These are phyloP conservation scores for Caenorhabditis sp. DNA, from an alignment of 2,888 invertebrate genomes.

Conservation along the genomic window DNA sequence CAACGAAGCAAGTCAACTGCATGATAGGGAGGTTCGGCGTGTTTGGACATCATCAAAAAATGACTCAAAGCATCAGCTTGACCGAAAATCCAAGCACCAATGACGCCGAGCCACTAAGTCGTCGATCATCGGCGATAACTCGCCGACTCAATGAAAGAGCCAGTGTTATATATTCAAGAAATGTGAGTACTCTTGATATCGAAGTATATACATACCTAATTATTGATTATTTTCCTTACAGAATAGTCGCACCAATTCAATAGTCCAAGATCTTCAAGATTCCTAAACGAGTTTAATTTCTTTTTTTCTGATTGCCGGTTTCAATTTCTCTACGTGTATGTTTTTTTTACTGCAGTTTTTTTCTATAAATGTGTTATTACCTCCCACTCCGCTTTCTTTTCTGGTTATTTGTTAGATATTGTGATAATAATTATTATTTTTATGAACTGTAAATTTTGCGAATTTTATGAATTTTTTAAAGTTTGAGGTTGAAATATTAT, in stretches of 20 bases:
- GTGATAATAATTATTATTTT: neutral
- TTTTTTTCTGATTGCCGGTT: neutral
- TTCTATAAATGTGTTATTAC: neutral
- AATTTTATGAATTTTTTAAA: no score
- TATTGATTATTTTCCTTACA: slow-evolving; percentile 17
- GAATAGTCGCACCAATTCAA: slow-evolving; percentile 39
- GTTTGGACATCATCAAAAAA: slow-evolving; percentile 33
- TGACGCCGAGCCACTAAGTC: slow-evolving; percentile 25
- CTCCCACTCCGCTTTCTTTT: neutral
- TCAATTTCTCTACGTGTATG: neutral
- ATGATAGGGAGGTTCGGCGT: slow-evolving; percentile 36
- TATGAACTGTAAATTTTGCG: neutral
- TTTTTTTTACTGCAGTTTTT: neutral
- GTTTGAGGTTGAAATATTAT: no score
- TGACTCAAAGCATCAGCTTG: slow-evolving; percentile 36
- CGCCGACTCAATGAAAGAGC: slow-evolving; percentile 35
- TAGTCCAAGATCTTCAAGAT: slow-evolving; percentile 38
- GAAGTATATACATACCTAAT: neutral
- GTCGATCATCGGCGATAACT: slow-evolving; percentile 40
- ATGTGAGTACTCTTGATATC: slow-evolving; percentile 10
- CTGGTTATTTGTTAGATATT: neutral
- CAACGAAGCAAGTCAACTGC: slow-evolving; percentile 38
- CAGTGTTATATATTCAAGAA: slow-evolving; percentile 39
- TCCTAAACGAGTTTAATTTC: neutral
- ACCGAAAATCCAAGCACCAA: slow-evolving; percentile 37